Conservation (phyloP, 37 sponge, comb jelly and placozoan species). For the Axinella damicornis region DNA sequence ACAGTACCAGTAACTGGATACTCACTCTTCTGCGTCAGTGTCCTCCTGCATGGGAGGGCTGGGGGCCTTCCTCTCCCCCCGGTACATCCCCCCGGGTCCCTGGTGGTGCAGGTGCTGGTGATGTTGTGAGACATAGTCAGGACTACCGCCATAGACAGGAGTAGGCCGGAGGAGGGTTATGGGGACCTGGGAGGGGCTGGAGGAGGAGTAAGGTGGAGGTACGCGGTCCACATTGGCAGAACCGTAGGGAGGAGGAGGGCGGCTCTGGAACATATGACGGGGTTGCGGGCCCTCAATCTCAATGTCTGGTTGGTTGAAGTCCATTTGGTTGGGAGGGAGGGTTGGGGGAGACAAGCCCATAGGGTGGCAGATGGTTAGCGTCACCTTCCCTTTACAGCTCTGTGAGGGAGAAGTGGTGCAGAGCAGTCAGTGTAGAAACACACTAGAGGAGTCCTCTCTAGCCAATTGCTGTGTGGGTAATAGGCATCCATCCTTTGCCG, state of each 20-base stretch:
- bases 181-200: background rate
- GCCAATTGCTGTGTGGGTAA: background rate
- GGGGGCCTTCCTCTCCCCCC: background rate
- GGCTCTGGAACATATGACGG: background rate
- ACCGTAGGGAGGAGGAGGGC: background rate
- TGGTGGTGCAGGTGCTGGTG: constrained; percentile 1
- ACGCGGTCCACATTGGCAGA: background rate
- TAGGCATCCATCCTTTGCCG: too few species aligned
- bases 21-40: too few species aligned
- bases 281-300: background rate
- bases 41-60: too few species aligned
- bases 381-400: constrained; percentile 23
- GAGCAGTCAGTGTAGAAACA: background rate
- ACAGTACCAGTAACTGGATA: too few species aligned
- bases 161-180: too few species aligned
- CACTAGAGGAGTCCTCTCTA: background rate
- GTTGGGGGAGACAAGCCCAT: background rate
- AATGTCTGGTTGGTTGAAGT: background rate
- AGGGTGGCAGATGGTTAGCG: constrained; percentile 16
- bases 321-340: background rate
- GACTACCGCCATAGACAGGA: background rate
- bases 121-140: background rate
- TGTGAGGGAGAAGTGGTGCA: background rate
- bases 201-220: constrained; percentile 31
- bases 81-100: background rate